Evolutionary conservation across 2,888 invertebrate species (phyloP), one percentile per base, ranked within the genome.

Genomic region (Microplitis deprimator): DNA sequence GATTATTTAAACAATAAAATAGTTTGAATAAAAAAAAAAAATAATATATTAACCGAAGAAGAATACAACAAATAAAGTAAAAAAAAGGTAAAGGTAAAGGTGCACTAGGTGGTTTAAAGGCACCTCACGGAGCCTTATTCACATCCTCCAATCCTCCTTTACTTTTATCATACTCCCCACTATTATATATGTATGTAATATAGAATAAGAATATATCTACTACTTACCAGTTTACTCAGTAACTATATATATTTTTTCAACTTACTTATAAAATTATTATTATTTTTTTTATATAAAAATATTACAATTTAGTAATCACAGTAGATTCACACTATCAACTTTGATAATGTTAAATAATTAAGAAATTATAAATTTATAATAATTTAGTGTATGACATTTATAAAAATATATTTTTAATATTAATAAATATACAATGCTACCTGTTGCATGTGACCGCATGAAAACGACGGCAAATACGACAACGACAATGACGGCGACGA

Each of bases 1-100:
- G 29, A 83, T 77, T 78, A 68, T 70, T 20, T 73, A 67, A 79
- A 60, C 1, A 59, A 50, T 17, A 40, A 73, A 62, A 17, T n/a
- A 60, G n/a, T n/a, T 68, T 29, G 10, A 75, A 13, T 73, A 64
- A 68, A 17, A 39, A 71, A 59, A 60, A 62, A 39, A 62, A 60
- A 1, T 2, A 59, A 29, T 29, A 13, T 50, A 50, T 4, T 50
- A 50, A 50, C 50, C 10, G 13, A 50, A 8, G 10, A 10, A 50
- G 50, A 29, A 29, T 29, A 29, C 29, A 29, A 29, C 29, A 29
- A 20, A 1, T 20, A 20, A 20, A 29, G 29, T 29, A 29, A 29
- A 29, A 3, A 29, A 17, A 38, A 69, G 1, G 59, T 20, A 40
- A 16, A 62, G 73, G 16, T 65, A 17, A 60, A 72, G 50, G 50